Evolutionary conservation across 2,888 invertebrate species (phyloP).

Genomic region (Melieria crassipennis): DNA sequence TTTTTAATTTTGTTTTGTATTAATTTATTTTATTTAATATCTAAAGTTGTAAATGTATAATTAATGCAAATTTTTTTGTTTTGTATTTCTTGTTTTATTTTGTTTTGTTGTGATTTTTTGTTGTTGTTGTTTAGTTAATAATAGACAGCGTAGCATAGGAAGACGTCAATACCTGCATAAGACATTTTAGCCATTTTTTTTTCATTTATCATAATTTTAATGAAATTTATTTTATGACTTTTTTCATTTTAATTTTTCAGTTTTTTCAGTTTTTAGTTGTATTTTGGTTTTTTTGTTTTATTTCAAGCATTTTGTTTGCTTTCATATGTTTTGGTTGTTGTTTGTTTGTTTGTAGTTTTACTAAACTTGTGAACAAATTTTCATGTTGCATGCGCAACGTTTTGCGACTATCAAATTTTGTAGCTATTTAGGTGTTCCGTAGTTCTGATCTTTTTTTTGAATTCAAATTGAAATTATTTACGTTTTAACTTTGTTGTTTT

Average conservation of each 20-base stretch:
- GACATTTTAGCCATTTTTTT: slow-evolving; percentile 67
- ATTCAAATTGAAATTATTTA: background rate
- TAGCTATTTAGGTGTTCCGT: background rate
- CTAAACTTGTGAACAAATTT: slow-evolving; percentile 38
- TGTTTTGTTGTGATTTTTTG: slow-evolving; percentile 45
- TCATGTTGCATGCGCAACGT: background rate
- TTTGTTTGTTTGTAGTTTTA: slow-evolving; percentile 36
- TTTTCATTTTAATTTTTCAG: slow-evolving; percentile 39
- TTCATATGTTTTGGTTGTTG: slow-evolving; percentile 30
- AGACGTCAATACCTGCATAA: slow-evolving; percentile 68
- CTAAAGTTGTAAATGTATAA: slow-evolving; percentile 59
- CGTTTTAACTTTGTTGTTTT: background rate
- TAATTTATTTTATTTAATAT: slow-evolving; percentile 20
- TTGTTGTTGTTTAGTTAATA: slow-evolving; percentile 62
- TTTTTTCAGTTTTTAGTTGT: slow-evolving; percentile 53
- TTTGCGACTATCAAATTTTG: slow-evolving; percentile 20
- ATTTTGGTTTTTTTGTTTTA: slow-evolving; percentile 44
- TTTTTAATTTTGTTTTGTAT: slow-evolving; percentile 51
- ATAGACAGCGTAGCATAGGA: slow-evolving; percentile 68
- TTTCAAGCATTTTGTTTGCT: slow-evolving; percentile 47
- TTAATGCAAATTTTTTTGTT: slow-evolving; percentile 48
- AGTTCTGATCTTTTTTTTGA: background rate
- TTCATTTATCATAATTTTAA: slow-evolving; percentile 50
- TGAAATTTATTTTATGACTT: slow-evolving; percentile 22
- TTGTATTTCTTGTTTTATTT: slow-evolving; percentile 40